A percentile compares a stretch with the other conserved stretches of the same genome.
Evolutionary conservation across 2,888 invertebrate genomes (phyloP).

Genomic region (Hirtodrosophila duncani): DNA sequence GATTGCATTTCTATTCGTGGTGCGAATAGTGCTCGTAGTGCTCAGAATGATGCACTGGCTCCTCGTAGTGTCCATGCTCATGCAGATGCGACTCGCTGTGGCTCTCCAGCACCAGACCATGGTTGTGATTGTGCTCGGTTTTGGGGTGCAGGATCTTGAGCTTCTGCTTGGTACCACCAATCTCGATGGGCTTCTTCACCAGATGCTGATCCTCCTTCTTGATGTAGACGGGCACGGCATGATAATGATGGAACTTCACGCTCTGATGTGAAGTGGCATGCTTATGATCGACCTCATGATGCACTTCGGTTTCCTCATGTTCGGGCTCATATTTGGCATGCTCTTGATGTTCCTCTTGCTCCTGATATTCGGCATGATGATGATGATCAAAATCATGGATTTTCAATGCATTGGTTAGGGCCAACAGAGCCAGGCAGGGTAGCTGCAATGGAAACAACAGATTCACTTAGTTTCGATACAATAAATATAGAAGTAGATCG

Average conservation of each 20-base stretch:
- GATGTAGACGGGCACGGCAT: constrained; percentile 84
- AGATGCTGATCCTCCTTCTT: constrained; percentile 84
- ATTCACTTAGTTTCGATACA: too few relatives aligned
- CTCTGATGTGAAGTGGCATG: constrained; percentile 85
- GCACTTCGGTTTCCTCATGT: constrained; percentile 79
- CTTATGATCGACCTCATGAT: constrained; percentile 82
- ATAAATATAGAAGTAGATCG: constrained; percentile 1
- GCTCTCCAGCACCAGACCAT: constrained; percentile 82
- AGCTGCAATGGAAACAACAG: constrained; percentile 48
- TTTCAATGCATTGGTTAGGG: constrained; percentile 57
- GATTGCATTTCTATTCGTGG: constrained; percentile 42
- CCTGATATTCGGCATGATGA: too few relatives aligned
- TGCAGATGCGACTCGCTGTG: constrained; percentile 78
- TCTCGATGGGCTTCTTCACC: constrained; percentile 82
- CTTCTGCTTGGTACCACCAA: constrained; percentile 82
- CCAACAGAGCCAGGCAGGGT: constrained; percentile 54
- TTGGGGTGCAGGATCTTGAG: constrained; percentile 82
- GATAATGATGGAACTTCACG: constrained; percentile 85
- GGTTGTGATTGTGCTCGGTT: constrained; percentile 81
- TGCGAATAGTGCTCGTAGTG: constrained; percentile 76
- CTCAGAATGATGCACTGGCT: constrained; percentile 72
- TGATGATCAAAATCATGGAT: constrained; percentile 69
- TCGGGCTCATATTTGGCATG: constrained; percentile 61
- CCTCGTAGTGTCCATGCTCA: constrained; percentile 73
- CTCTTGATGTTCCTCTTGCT: constrained; percentile 59